These are phyloP conservation scores for Rhynchonycteris naso DNA, from an alignment of 2,797 vertebrate species.

Conservation along the genomic window DNA sequence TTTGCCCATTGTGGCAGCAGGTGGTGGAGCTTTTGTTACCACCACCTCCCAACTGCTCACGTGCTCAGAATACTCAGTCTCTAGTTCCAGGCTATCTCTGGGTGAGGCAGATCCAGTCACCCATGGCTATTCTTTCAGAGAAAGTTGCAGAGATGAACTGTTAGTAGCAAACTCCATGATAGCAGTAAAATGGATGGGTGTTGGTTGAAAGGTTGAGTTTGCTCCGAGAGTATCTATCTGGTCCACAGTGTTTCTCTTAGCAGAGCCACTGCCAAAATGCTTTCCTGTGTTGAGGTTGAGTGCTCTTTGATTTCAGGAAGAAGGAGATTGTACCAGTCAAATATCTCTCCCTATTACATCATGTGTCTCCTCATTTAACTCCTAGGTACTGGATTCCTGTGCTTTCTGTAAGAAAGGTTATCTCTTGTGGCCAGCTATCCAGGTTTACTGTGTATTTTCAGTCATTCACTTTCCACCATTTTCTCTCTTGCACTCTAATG, in stretches of 20 bases:
- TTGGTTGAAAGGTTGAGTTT: rapidly evolving
- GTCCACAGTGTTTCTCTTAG: not conserved
- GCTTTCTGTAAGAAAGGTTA: not conserved
- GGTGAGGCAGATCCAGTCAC: not conserved
- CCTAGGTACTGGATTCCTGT: not conserved
- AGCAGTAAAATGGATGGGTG: not conserved
- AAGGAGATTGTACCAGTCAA: not conserved
- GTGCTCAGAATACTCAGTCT: not conserved
- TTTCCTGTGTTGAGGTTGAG: not conserved
- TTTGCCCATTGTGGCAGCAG: not conserved
- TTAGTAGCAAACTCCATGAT: not conserved
- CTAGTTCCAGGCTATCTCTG: not conserved
- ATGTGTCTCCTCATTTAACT: not conserved
- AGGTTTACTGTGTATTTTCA: not conserved
- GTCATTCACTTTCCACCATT: not conserved
- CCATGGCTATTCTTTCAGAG: not conserved
- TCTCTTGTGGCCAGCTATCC: not conserved
- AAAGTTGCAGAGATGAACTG: not conserved
- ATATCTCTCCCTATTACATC: not conserved
- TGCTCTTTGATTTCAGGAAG: not conserved
- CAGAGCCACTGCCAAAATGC: not conserved
- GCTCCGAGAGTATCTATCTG: not conserved
- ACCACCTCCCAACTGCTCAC: not conserved
- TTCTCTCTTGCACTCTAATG: not conserved
- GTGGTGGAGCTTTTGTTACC: not conserved